phyloP scores from a whole-genome alignment of 2,888 invertebrate species.

The Morpho helenor region DNA sequence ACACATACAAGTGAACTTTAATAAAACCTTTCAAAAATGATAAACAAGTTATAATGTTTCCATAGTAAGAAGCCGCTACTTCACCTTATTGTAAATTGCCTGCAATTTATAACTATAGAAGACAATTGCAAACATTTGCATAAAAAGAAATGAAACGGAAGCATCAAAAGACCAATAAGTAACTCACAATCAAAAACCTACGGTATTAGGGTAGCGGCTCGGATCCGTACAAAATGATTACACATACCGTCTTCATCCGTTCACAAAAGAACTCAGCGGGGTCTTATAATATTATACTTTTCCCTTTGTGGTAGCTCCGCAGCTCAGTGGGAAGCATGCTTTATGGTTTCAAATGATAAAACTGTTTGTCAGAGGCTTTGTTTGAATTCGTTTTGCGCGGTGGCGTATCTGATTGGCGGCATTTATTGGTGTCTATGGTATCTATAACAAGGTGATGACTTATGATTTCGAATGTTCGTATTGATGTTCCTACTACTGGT shows the following conservation, averaged over 20 bases:
- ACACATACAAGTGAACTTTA: too few species aligned
- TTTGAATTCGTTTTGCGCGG: conserved; percentile 55
- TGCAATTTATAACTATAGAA: background rate
- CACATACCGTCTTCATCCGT: conserved; percentile 70
- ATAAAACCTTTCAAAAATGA: too few species aligned
- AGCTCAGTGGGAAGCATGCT: conserved; percentile 73
- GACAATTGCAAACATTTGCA: conserved; percentile 17
- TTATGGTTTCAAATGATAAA: conserved; percentile 78
- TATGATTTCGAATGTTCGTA: conserved; percentile 17
- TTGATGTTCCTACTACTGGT: too few species aligned
- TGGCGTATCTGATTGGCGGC: conserved; percentile 60
- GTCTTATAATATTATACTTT: conserved; percentile 73
- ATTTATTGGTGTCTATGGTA: conserved; percentile 42
- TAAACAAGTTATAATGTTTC: too few species aligned
- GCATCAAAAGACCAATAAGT: conserved; percentile 51
- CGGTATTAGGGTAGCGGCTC: conserved; percentile 73
- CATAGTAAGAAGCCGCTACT: too few species aligned
- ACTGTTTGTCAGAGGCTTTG: conserved; percentile 75
- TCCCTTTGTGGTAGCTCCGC: conserved; percentile 73
- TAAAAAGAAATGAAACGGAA: conserved; percentile 56
- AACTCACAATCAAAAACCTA: conserved; percentile 73
- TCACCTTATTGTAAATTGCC: too few species aligned
- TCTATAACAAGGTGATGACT: conserved; percentile 58
- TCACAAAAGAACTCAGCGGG: conserved; percentile 76
- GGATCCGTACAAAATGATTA: conserved; percentile 75